phyloP scores from a whole-genome alignment of 1,140 invertebrate species.

The Stegodyphus dumicola region DNA sequence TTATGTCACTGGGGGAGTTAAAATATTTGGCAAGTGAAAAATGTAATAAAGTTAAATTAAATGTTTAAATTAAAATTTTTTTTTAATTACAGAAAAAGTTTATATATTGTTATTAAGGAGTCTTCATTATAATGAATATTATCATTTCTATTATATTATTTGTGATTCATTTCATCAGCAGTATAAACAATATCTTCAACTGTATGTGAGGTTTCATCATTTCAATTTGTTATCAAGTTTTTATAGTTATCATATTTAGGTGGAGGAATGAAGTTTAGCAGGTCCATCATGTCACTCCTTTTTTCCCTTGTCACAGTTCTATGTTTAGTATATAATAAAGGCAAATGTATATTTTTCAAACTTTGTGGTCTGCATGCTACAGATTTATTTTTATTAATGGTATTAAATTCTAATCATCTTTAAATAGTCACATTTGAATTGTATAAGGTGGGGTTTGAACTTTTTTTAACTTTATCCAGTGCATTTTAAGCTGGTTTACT shows the following conservation, averaged over 20 bases:
- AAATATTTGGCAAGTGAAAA: no score
- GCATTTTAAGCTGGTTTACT: neutral
- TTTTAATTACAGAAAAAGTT: no score
- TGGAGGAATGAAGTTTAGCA: neutral
- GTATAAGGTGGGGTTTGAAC: neutral
- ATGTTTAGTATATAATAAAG: neutral
- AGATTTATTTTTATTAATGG: neutral
- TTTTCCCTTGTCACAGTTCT: neutral
- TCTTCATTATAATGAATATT: no score
- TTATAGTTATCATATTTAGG: neutral
- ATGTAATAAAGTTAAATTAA: no score
- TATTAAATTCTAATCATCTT: neutral
- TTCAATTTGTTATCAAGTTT: neutral
- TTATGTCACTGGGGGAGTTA: no score
- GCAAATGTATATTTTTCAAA: neutral
- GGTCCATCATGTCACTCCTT: neutral
- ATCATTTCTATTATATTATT: no score
- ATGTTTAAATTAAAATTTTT: no score
- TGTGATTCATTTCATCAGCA: no score
- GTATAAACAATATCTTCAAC: no score
- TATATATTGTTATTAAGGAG: no score
- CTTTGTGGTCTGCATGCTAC: neutral
- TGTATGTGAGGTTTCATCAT: no score
- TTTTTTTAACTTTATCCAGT: neutral
- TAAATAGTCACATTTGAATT: constrained; percentile 12